Evolutionary conservation across 2,797 vertebrate species (phyloP).

Genomic region (Sarcoramphus papa): DNA sequence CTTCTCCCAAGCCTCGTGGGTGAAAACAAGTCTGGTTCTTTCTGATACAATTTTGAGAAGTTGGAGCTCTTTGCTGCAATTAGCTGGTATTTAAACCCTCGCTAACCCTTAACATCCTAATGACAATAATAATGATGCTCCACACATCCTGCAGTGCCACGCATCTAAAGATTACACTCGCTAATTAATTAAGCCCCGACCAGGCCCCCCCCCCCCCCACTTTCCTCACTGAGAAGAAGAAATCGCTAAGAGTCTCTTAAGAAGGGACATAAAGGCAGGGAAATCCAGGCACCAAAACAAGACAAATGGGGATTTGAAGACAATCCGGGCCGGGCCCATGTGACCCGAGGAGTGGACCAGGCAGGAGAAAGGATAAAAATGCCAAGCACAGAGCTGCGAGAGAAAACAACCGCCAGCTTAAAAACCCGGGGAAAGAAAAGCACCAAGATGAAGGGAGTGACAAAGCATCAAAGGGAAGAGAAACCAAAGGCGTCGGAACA

Average conservation of each 20-base stretch:
- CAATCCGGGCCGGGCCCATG: conserved; percentile 32
- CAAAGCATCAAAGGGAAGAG: conserved; percentile 66
- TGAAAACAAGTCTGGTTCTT: neutral
- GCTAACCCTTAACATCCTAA: conserved; percentile 33
- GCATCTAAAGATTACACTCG: conserved; percentile 26
- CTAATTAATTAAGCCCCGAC: conserved; percentile 49
- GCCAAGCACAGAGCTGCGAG: neutral
- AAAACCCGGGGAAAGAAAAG: conserved; percentile 32
- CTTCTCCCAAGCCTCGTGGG: neutral
- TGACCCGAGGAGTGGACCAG: conserved; percentile 55
- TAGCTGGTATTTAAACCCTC: conserved; percentile 43
- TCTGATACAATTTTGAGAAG: neutral
- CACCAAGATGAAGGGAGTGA: conserved; percentile 64
- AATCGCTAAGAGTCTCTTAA: conserved; percentile 42
- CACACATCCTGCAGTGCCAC: conserved; percentile 14
- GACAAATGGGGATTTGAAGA: conserved; percentile 59
- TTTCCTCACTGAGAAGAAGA: neutral
- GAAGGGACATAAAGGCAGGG: conserved; percentile 52
- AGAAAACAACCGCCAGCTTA: conserved; percentile 34
- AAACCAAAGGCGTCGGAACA: conserved; percentile 61
- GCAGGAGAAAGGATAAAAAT: conserved; percentile 56
- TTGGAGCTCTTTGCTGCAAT: neutral
- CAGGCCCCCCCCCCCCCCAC: neutral
- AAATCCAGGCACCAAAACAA: conserved; percentile 46
- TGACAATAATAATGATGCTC: conserved; percentile 41